Conservation (phyloP, 2,113 vertebrate genomes). For the Alexandromys fortis region DNA sequence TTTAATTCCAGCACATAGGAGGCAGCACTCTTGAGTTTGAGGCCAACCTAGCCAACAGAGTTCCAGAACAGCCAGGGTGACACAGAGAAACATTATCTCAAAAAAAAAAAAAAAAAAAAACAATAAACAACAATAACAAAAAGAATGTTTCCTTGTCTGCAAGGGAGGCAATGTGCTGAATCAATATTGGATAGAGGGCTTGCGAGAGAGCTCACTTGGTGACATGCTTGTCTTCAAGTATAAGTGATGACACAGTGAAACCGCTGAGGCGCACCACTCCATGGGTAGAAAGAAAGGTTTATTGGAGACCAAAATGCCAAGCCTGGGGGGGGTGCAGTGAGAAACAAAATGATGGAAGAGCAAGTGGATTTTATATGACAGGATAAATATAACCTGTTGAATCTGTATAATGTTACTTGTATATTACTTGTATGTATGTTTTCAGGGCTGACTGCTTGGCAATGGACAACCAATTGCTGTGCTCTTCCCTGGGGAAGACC, state of each 20-base stretch:
- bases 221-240: not conserved
- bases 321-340: not conserved
- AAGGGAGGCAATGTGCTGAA: not conserved
- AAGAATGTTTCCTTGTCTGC: not conserved
- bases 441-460: not conserved
- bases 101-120: not conserved
- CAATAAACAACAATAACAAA: not conserved
- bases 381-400: not conserved
- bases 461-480: not conserved
- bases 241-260: not conserved
- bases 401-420: not conserved
- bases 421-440: not conserved
- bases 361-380: not conserved
- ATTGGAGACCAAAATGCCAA: not conserved
- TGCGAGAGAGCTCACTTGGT: not conserved
- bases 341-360: not conserved
- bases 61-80: not conserved
- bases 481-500: not conserved
- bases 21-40: not conserved
- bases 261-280: not conserved
- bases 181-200: not conserved
- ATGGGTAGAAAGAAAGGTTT: not conserved
- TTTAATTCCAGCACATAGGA: not conserved
- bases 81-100: not conserved
- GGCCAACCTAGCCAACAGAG: not conserved